Evolutionary conservation across 2,888 invertebrate genomes (phyloP), one percentile per base, ranked within the genome.

Genomic region (Drosophila paracracens): DNA sequence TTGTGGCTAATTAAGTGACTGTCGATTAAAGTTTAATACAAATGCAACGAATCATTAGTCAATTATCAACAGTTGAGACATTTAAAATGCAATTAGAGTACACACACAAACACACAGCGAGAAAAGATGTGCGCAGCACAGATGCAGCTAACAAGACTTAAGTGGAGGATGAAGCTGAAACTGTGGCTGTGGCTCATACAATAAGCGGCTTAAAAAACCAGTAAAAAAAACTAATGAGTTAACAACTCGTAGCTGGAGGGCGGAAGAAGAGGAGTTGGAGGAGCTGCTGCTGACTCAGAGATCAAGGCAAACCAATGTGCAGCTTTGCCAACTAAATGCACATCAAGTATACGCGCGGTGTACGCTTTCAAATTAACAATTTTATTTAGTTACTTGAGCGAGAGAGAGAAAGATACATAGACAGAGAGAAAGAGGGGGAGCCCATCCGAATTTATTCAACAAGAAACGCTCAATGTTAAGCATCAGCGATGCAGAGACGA

Each of bases 21-120:
- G 64, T 76, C 72, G 79, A 75, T 83, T 85, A 83, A 82, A 83
- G 81, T 83, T 87, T 73, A 77, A 76, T 88, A 81, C 74, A 79
- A 86, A 86, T 76, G 79, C 76, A 68, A 60, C 77, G 64, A 76
- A 90, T 87, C 89, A 88, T 90, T 90, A 86, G 79, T 72, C 78
- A 88, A 88, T 88, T 87, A 83, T 70, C 67, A 72, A 67, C 65
- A 69, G 76, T 72, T 73, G 67, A 71, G 79, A 69, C 79, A 87
- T 89, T 88, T 84, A 81, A 87, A 88, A 89, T 81, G 87, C 74
- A 89, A 88, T 88, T 88, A 88, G 73, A 72, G 61, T 33, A 33
- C 38, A 65, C 38, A 63, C 35, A 54, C 5, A 43, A 16, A 18
- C 29, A 38, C 25, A 50, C 27, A 48, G 7, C 10, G 10, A 54